Percentiles rank a stretch among this genome's conserved stretches.
phyloP scores from a whole-genome alignment of 1,140 invertebrate genomes.

The Ruditapes philippinarum region DNA sequence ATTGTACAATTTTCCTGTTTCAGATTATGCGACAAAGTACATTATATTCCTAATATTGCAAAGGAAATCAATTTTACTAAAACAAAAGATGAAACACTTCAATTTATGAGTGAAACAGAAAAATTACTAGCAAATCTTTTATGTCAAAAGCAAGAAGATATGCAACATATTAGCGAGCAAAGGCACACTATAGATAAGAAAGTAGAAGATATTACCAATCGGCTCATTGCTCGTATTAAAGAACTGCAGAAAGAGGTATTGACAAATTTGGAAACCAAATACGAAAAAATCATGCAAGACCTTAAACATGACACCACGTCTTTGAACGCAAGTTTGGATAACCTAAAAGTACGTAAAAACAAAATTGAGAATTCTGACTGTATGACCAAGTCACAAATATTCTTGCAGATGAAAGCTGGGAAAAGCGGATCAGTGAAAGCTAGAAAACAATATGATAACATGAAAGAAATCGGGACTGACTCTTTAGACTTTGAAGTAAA shows the following conservation, averaged over 20 bases:
- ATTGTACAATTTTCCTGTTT: background rate
- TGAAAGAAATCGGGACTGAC: background rate
- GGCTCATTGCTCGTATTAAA: background rate
- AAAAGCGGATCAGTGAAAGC: background rate
- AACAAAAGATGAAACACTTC: background rate
- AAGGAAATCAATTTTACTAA: background rate
- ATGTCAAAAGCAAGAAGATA: background rate
- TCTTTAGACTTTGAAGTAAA: background rate
- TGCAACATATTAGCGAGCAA: background rate
- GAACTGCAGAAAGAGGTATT: background rate
- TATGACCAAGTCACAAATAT: background rate
- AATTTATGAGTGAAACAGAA: background rate
- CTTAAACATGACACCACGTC: background rate
- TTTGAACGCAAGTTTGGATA: background rate
- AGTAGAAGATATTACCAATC: background rate
- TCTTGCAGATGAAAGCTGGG: background rate
- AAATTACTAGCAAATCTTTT: background rate
- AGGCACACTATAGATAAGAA: background rate
- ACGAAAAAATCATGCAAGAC: background rate
- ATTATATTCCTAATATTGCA: background rate
- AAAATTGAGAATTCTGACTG: background rate
- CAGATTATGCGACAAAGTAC: background rate
- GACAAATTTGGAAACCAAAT: background rate
- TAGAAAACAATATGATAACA: background rate
- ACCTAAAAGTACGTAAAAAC: background rate